Evolutionary conservation across 2,113 vertebrate genomes (phyloP), one percentile per base, ranked within the genome.

Genomic region (Herpetotheres cachinnans): DNA sequence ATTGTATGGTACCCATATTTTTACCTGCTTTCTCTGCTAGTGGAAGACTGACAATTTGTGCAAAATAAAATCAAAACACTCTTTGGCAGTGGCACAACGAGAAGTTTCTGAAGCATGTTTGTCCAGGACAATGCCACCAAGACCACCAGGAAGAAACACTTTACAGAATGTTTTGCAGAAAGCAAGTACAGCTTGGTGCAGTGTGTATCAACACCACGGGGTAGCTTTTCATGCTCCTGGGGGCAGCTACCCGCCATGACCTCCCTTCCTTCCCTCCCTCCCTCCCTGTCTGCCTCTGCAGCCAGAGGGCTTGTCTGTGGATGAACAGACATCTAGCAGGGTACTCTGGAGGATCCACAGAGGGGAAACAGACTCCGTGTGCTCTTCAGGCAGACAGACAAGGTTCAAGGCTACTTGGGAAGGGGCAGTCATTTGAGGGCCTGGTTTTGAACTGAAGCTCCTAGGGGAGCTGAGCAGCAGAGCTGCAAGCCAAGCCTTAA

Each of bases 281-380:
- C 27, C 9, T 42, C 11, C 22, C 3, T 46, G 13, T n/a, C 16
- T 66, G 6, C 21, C 3, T 74, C 22, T n/a, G 9, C 63, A 73
- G 46, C 17, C 44, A 89, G 13, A 0, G 0, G 42, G 9, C 18
- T 93, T 36, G 30, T 38, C 25, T 1, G 0, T 11, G 11, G 34
- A 52, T 3, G 2, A 25, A 44, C 0, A 49, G 18, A 56, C 10
- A 54, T 13, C 16, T 24, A 65, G 8, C 9, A 42, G 5, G 13
- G 52, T 38, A 52, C 18, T 72, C 52, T 80, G 36, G 21, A 71
- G 46, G 16, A 86, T 7, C 29, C 0, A 0, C 44, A 81, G 59
- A 49, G n/a, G 12, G 7, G 8, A 82, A 88, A 63, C 2, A 2
- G 15, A 76, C 0, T 0, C 16, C 2, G 1, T 9, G 16, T 12